phyloP scores from a whole-genome alignment of 2,797 vertebrate species.

The Graptemys geographica region DNA sequence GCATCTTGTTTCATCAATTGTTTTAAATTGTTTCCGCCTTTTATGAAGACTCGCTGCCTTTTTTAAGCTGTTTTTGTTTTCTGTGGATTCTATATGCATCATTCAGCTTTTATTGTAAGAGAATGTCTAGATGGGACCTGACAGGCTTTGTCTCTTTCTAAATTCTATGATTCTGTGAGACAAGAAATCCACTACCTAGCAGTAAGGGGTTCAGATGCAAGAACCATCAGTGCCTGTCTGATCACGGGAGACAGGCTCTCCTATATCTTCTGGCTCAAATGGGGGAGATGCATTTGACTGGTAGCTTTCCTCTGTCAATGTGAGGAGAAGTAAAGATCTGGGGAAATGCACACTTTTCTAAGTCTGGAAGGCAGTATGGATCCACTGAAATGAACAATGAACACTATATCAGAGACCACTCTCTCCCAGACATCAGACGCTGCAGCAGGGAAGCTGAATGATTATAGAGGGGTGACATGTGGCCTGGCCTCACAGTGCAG shows the following conservation, averaged over 20 bases:
- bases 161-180: not conserved
- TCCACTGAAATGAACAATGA: not conserved
- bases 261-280: constrained; percentile 1
- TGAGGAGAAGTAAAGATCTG: not conserved
- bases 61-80: constrained; percentile 1
- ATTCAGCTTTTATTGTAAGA: not conserved
- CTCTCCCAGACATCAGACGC: not conserved
- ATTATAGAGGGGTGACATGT: not conserved
- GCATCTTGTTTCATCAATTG: constrained; percentile 45
- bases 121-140: not conserved
- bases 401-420: not conserved
- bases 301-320: not conserved
- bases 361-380: not conserved
- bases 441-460: not conserved
- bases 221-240: not conserved
- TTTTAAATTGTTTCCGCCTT: constrained; percentile 34
- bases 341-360: not conserved
- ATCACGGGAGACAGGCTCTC: not conserved
- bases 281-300: not conserved
- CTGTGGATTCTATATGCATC: not conserved
- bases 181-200: not conserved
- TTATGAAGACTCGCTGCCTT: constrained; percentile 37
- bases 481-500: not conserved
- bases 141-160: not conserved
- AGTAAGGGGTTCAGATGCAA: not conserved